These are phyloP conservation scores for Epizoanthus illoricatus DNA, from an alignment of 92 coral and sea anemone species.

Conservation along the genomic window DNA sequence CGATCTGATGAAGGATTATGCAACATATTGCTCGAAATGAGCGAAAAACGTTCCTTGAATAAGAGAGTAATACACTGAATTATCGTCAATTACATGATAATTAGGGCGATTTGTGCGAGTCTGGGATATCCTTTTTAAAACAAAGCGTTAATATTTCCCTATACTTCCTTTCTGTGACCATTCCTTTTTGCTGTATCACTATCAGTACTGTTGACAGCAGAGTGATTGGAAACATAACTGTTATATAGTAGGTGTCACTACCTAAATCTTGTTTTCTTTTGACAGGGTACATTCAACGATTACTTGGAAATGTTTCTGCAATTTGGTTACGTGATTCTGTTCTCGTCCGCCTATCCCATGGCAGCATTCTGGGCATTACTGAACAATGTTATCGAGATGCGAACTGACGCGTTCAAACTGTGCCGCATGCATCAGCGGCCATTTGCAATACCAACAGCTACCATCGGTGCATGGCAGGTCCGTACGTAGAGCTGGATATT, in stretches of 20 bases:
- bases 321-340: conserved; percentile 97
- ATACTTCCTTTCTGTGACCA: too few relatives aligned
- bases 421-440: conserved; percentile 91
- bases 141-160: too few relatives aligned
- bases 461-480: conserved; percentile 99
- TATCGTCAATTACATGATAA: too few relatives aligned
- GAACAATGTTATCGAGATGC: conserved; percentile 91
- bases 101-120: too few relatives aligned
- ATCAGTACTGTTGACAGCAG: too few relatives aligned
- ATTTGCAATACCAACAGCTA: conserved; percentile 78
- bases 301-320: conserved; percentile 96
- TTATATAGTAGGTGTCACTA: background rate
- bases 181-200: too few relatives aligned
- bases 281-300: conserved; percentile 92
- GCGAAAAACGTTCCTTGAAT: too few relatives aligned
- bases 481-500: background rate
- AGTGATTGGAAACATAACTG: background rate
- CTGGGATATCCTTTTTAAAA: too few relatives aligned
- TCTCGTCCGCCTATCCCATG: conserved; percentile 99
- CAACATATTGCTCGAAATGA: too few relatives aligned
- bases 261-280: background rate
- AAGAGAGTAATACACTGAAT: too few relatives aligned
- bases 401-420: conserved; percentile 97
- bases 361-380: conserved; percentile 98
- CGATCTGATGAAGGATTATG: too few relatives aligned